Evolutionary conservation across 2,113 vertebrate species (phyloP), one percentile per base, ranked within the genome.

Genomic region (Paramisgurnus dabryanus): DNA sequence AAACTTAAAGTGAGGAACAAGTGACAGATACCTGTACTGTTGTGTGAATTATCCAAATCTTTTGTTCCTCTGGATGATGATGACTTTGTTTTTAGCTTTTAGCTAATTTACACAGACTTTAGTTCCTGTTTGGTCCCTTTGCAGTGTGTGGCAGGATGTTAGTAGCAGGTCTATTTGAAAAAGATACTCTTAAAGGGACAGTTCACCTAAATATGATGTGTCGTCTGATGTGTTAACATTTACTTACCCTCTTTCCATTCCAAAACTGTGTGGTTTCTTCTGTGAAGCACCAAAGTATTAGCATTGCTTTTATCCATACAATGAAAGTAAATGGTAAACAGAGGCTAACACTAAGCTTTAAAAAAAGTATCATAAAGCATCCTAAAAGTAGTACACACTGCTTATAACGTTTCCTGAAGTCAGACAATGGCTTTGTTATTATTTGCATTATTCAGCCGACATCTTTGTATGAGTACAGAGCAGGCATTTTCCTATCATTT

Each of bases 31-130:
- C 27, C 27, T 34, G 27, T 2, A 34, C 45, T 22, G 76, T 60
- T 55, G 78, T 60, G 74, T 84, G n/a, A 73, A 84, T 80, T 50
- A 84, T 73, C 58, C 47, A 81, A 40, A 18, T 66, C 9, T 55
- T 61, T 73, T 80, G 68, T 77, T 63, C 41, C 78, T 76, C 61
- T 57, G 13, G 67, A 60, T 69, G 40, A 60, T 69, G 40, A 71
- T 43, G 57, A 50, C 60, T 66, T 53, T 70, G 66, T 15, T 73
- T 80, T 57, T 0, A 58, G 18, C 7, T 18, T 73, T 77, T 77
- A 53, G 27, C 27, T 2, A 34, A 2, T 34, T 34, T 34, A 34
- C 27, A 34, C 27, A 34, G 27, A 5, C 22, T 55, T 8, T 66
- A 64, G 74, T 64, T 76, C 61, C 74, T 77, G 61, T 43, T n/a